These are phyloP conservation scores for Zaprionus kolodkinae DNA, from an alignment of 1,140 invertebrate species.

Conservation along the genomic window DNA sequence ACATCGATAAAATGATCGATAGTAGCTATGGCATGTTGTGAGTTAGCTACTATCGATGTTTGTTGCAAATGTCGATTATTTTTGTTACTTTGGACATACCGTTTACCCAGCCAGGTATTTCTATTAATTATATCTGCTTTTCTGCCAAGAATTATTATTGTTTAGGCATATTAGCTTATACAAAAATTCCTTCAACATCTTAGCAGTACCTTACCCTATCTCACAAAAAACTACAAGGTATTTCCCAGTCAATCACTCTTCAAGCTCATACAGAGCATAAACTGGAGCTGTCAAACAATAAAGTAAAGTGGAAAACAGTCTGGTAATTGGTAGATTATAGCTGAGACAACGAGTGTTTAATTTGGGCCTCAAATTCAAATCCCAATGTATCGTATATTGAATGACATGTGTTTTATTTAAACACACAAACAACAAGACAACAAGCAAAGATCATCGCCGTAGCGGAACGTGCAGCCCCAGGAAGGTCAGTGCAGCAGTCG, in stretches of 20 bases:
- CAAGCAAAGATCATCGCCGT: conserved; percentile 12
- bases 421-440: background rate
- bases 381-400: background rate
- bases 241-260: background rate
- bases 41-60: no score
- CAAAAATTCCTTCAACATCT: no score
- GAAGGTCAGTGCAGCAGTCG: conserved; percentile 50
- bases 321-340: conserved; percentile 25
- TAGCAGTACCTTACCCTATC: no score
- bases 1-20: no score
- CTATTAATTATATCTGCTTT: no score
- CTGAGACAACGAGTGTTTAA: conserved; percentile 9
- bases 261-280: background rate
- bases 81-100: no score
- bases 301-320: conserved; percentile 1
- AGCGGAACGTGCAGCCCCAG: background rate
- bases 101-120: no score
- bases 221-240: background rate
- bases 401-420: conserved; percentile 33
- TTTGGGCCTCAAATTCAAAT: conserved; percentile 13
- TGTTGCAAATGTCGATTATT: no score
- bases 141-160: no score
- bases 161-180: no score
- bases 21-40: no score
- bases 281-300: conserved; percentile 7